phyloP scores from a whole-genome alignment of 2,797 vertebrate genomes.

The Malacoctenus gilli region DNA sequence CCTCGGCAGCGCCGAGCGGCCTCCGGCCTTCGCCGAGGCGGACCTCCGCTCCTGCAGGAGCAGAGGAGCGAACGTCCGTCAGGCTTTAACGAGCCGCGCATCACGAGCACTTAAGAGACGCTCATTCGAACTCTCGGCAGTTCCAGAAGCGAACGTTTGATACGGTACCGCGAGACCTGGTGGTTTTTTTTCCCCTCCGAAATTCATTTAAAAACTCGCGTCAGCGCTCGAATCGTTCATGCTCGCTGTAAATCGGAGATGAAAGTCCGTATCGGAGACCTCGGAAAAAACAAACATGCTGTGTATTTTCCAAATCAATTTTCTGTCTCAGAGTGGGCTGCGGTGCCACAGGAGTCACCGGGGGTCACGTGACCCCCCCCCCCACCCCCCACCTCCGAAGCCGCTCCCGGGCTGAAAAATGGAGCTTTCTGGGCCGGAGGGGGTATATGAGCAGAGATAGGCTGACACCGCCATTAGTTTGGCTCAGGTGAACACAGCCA shows the following conservation, averaged over 20 bases:
- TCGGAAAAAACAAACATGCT: no score
- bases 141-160: no score
- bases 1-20: slow-evolving; percentile 54
- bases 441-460: slow-evolving; percentile 78
- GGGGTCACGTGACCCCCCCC: slow-evolving; percentile 74
- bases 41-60: slow-evolving; percentile 35
- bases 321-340: slow-evolving; percentile 72
- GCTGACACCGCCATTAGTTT: slow-evolving; percentile 81
- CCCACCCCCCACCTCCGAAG: no score
- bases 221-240: no score
- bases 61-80: slow-evolving; percentile 47
- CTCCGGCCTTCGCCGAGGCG: slow-evolving; percentile 48
- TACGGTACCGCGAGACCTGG: no score
- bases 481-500: slow-evolving; percentile 78
- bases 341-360: slow-evolving; percentile 73
- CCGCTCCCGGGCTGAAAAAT: slow-evolving; percentile 78
- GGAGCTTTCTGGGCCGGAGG: slow-evolving; percentile 71
- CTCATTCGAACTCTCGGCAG: no score
- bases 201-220: no score
- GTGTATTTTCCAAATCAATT: slow-evolving; percentile 72
- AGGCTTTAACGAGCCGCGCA: slow-evolving; percentile 53
- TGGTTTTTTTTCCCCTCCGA: no score
- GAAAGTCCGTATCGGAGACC: no score
- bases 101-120: slow-evolving; percentile 38
- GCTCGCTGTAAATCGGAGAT: no score